phyloP scores from a whole-genome alignment of 2,797 vertebrate genomes.

The Simalia tracyae region DNA sequence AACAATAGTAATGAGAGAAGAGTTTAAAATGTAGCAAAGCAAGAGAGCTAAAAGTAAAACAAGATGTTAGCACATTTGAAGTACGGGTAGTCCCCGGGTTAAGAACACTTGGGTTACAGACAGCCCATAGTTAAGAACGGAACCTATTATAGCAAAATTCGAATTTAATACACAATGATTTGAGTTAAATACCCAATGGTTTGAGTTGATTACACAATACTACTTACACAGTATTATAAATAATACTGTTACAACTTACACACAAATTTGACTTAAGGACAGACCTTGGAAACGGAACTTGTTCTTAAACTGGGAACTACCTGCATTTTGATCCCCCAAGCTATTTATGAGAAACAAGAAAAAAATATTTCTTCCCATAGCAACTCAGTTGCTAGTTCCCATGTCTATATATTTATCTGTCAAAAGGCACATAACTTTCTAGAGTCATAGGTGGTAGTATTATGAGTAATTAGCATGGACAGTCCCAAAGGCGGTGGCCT shows the following conservation, averaged over 20 bases:
- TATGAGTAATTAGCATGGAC: neutral
- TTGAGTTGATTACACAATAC: no score
- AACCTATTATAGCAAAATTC: no score
- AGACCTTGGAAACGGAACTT: no score
- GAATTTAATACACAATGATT: no score
- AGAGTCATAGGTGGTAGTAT: neutral
- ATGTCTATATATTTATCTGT: slow-evolving; percentile 21
- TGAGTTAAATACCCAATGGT: no score
- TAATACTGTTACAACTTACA: no score
- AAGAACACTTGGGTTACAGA: no score
- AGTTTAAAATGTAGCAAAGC: neutral
- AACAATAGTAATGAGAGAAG: neutral
- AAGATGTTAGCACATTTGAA: slow-evolving; percentile 56
- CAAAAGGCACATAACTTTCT: neutral
- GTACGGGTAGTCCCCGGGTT: neutral
- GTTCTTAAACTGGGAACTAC: no score
- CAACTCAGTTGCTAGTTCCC: slow-evolving; percentile 60
- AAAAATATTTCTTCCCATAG: slow-evolving; percentile 66
- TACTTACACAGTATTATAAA: no score
- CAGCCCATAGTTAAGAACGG: no score
- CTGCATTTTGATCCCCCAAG: slow-evolving; percentile 32
- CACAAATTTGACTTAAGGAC: no score
- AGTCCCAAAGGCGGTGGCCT: neutral
- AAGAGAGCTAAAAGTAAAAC: neutral
- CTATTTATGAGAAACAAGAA: slow-evolving; percentile 53